These are phyloP conservation scores for Emydura subglobosa DNA, from an alignment of 2,113 vertebrate species.

Conservation along the genomic window DNA sequence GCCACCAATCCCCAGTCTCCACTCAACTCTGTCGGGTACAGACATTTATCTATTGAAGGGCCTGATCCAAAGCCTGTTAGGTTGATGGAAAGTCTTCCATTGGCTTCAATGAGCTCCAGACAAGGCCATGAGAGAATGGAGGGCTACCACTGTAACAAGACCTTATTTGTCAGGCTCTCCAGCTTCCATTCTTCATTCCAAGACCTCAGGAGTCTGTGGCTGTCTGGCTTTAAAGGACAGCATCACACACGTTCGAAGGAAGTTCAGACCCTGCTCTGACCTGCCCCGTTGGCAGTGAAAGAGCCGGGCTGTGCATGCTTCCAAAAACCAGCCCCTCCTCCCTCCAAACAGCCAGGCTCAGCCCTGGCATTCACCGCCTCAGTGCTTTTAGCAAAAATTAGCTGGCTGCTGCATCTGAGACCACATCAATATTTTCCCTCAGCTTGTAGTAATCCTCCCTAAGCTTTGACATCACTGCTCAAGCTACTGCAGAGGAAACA, in stretches of 20 bases:
- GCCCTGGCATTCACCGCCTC: rapidly evolving
- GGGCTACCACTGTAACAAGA: background rate
- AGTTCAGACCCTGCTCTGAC: background rate
- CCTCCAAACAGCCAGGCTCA: rapidly evolving
- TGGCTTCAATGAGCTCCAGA: background rate
- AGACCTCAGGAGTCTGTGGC: background rate
- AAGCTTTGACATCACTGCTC: background rate
- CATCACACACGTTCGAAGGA: background rate
- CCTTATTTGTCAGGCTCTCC: background rate
- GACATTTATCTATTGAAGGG: background rate
- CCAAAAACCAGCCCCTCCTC: background rate
- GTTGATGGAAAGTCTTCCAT: background rate
- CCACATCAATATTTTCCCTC: background rate
- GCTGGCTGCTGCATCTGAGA: background rate
- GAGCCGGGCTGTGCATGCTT: background rate
- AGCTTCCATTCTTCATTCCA: background rate
- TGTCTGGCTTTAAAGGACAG: background rate
- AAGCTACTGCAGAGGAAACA: background rate
- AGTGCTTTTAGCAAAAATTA: background rate
- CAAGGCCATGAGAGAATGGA: no score
- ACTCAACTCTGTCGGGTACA: no score
- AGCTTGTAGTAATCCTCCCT: background rate
- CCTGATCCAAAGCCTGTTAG: background rate
- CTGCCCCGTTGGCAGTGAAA: background rate
- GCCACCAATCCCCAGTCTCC: no score